Percentiles rank a stretch among this genome's conserved stretches.
phyloP scores from a whole-genome alignment of 2,797 vertebrate species.

The Aphelocoma californica region DNA sequence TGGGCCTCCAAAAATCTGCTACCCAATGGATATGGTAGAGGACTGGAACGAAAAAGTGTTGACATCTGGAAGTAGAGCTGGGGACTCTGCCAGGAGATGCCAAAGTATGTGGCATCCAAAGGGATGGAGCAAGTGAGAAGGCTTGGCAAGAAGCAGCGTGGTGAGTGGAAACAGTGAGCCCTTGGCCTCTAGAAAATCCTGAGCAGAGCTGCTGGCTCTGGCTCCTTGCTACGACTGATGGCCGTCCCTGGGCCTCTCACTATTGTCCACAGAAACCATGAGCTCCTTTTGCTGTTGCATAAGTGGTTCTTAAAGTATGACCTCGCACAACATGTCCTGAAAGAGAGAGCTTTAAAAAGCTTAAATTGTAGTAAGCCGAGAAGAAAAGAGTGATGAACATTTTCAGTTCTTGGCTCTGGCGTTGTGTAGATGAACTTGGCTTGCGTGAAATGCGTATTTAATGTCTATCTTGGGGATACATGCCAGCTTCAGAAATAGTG shows the following conservation, averaged over 20 bases:
- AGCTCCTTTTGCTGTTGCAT: not conserved
- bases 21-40: not conserved
- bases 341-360: conserved; percentile 13
- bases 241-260: not conserved
- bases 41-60: not conserved
- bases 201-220: not conserved
- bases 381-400: not conserved
- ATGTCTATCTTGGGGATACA: not conserved
- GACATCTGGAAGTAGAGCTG: not conserved
- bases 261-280: not conserved
- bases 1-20: not conserved
- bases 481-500: conserved; percentile 51
- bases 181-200: not conserved
- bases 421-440: not conserved
- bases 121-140: not conserved
- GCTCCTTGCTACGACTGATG: not conserved
- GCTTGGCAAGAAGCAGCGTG: not conserved
- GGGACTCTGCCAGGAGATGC: not conserved
- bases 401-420: not conserved
- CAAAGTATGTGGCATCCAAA: not conserved
- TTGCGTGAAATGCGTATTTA: conserved; percentile 10
- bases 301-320: conserved; percentile 10
- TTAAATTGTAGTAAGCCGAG: not conserved
- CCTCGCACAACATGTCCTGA: not conserved
- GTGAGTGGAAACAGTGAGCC: not conserved